Base-by-base conservation (phyloP, 2,888 invertebrate genomes). In the Megaustenia siamemsis region DNA sequence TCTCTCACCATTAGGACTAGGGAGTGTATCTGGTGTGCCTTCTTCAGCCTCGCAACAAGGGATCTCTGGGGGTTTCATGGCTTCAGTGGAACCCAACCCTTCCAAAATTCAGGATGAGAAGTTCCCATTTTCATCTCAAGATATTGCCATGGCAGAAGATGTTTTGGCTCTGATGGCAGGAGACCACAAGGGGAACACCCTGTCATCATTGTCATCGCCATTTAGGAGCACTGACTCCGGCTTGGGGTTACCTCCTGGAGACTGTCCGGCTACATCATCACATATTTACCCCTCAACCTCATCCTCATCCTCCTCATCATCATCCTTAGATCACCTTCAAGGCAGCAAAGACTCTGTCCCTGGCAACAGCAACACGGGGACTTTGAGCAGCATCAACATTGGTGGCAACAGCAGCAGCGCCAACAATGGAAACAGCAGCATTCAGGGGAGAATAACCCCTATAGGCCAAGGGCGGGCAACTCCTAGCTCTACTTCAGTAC, bases 151-250 rank as follows among this genome's bases (percentile, higher is more conserved):
- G 86, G 97, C 97, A 69, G 98, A 98, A 94, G 97, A 98, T 94
- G 95, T 98, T 85, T 95, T 98, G 82, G 97, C 97, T 93, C 97
- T 97, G 91, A 97, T 98, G 66, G 86, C 83, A 45, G 80, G 77
- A n/a, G 86, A 79, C 53, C 56, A 40, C 21, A 87, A 86, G 49
- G 81, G 71, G 45, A 60, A 63, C 24, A 40, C 71, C 3, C 28
- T 73, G 1, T 80, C 81, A 28, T 82, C 82, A 8, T 49, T 82
- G 15, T 81, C 86, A 71, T 83, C 83, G 0, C 75, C 80, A 32
- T 76, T 38, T 21, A 53, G 71, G 24, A 15, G 18, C 1, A 28
- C 68, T 35, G 81, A 68, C 24, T 21, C 35, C 21, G 8, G 5
- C 10, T 69, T 77, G 21, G 77, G 77, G 35, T n/a, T 82, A 35